These are phyloP conservation scores for Pegoplata infirma DNA, from an alignment of 2,888 invertebrate species.

Conservation along the genomic window DNA sequence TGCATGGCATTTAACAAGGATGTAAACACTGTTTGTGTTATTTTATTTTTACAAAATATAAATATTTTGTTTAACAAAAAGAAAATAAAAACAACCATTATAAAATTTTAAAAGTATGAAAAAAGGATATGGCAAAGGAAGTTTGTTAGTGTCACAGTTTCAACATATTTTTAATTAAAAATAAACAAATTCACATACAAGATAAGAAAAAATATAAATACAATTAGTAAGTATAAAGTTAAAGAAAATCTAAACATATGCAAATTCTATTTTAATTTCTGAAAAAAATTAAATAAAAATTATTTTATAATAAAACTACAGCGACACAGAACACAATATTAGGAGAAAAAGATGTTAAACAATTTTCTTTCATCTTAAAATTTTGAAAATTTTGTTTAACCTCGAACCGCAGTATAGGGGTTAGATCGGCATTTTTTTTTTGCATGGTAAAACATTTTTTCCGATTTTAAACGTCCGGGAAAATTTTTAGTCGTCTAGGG, in stretches of 20 bases:
- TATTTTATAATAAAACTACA: too few species aligned
- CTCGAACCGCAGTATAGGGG: too few species aligned
- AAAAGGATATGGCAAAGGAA: background rate
- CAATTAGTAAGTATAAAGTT: background rate
- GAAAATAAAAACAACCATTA: background rate
- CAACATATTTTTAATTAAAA: conserved; percentile 46
- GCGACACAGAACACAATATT: too few species aligned
- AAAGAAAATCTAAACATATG: background rate
- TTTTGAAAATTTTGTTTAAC: too few species aligned
- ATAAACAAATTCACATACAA: conserved; percentile 13
- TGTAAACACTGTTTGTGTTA: background rate
- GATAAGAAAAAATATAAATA: conserved; percentile 16
- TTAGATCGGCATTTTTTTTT: too few species aligned
- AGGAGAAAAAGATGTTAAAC: too few species aligned
- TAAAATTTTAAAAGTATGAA: background rate
- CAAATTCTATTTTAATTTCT: too few species aligned
- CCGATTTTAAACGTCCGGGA: too few species aligned
- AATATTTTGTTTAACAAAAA: conserved; percentile 9
- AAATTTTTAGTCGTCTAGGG: too few species aligned
- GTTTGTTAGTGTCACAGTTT: conserved; percentile 38
- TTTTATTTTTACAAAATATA: conserved; percentile 17
- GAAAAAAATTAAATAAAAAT: too few species aligned
- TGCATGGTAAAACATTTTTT: too few species aligned
- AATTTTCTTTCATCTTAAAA: too few species aligned
- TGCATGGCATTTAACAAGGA: background rate